Evolutionary conservation across 2,888 invertebrate species (phyloP).

Genomic region (Eupithecia exiguata): DNA sequence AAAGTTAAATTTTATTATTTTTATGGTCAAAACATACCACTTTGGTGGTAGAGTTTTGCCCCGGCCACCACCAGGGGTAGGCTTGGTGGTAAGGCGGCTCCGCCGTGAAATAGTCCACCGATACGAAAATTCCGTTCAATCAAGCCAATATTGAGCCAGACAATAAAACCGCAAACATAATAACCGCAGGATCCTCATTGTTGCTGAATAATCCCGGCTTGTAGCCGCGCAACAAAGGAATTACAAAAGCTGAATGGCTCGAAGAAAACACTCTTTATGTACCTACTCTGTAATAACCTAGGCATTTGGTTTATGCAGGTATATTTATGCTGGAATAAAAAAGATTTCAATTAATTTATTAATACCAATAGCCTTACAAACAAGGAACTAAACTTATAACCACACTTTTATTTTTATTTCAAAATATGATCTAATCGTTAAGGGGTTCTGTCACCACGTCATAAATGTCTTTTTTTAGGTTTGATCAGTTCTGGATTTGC

Average conservation of each 20-base stretch:
- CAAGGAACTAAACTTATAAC: too few species aligned
- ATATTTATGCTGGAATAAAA: background rate
- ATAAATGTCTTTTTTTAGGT: too few species aligned
- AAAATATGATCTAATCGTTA: too few species aligned
- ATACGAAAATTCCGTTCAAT: background rate
- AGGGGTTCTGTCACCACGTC: too few species aligned
- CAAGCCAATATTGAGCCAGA: background rate
- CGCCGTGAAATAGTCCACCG: background rate
- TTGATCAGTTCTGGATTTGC: too few species aligned
- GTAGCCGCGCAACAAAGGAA: background rate
- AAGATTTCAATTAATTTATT: background rate
- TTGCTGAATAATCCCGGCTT: background rate
- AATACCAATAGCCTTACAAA: too few species aligned
- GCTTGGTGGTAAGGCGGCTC: too few species aligned
- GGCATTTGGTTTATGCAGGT: background rate
- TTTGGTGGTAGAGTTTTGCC: too few species aligned
- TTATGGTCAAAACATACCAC: too few species aligned
- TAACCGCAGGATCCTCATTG: background rate
- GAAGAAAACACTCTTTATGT: background rate
- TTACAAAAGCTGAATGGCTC: background rate
- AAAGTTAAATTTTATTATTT: too few species aligned
- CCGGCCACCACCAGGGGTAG: too few species aligned
- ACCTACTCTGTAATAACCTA: background rate
- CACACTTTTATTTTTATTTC: too few species aligned
- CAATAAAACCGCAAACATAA: background rate